Evolutionary conservation across 2,113 vertebrate species (phyloP).

Genomic region (Elephas maximus): DNA sequence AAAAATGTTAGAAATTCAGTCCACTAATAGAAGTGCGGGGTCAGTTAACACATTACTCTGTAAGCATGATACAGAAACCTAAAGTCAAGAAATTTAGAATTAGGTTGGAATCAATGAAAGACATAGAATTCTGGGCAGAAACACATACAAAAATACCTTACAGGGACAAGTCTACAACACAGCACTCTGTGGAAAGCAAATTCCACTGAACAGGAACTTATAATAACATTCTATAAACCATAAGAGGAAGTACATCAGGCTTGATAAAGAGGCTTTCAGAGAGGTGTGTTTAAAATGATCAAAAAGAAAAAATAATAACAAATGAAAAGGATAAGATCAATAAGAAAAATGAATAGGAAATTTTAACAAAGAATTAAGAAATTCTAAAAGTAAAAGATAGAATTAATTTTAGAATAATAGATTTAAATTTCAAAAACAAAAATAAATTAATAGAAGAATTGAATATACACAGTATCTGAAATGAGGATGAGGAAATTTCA

Average conservation of each 20-base stretch:
- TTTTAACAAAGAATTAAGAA: not conserved
- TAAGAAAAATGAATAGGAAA: not conserved
- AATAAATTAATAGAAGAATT: not conserved
- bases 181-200: not conserved
- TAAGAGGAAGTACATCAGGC: not conserved
- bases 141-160: not conserved
- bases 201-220: not conserved
- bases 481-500: not conserved
- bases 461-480: not conserved
- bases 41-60: not conserved
- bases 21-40: not conserved
- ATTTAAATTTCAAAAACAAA: not conserved
- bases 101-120: not conserved
- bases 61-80: not conserved
- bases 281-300: not conserved
- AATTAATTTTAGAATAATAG: not conserved
- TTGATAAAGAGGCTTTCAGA: not conserved
- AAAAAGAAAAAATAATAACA: not conserved
- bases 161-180: not conserved
- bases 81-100: constrained; percentile 4
- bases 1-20: not conserved
- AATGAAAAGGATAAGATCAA: not conserved
- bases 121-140: not conserved
- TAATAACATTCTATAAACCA: not conserved
- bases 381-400: too few relatives aligned